Conservation (phyloP, 2,797 vertebrate genomes). For the Rhynchonycteris naso region DNA sequence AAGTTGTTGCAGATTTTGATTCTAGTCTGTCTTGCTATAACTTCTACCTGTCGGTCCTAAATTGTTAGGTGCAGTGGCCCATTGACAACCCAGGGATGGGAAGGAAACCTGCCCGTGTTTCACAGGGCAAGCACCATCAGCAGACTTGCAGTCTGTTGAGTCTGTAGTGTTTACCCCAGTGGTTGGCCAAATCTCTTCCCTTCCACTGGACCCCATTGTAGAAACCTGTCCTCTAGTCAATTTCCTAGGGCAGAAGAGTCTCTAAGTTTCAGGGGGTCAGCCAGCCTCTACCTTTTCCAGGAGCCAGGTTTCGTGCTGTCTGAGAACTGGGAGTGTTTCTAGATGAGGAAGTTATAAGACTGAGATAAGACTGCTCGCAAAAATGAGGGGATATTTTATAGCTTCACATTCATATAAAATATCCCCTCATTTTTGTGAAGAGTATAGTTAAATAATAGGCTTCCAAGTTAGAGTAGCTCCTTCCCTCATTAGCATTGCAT, state of each 20-base stretch:
- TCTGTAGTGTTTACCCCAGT: background rate
- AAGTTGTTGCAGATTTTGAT: conserved; percentile 21
- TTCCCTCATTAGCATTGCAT: too few species aligned
- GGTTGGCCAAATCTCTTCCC: background rate
- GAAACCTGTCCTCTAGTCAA: background rate
- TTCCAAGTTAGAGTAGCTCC: background rate
- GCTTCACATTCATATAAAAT: too few species aligned
- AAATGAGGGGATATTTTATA: too few species aligned
- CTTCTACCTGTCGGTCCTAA: background rate
- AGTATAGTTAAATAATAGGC: background rate
- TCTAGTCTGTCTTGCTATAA: background rate
- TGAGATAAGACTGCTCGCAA: too few species aligned
- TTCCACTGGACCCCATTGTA: background rate
- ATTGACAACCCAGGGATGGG: background rate
- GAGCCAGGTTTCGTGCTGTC: background rate
- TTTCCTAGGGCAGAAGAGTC: background rate
- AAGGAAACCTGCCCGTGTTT: background rate
- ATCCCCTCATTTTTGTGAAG: too few species aligned
- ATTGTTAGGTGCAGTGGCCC: background rate
- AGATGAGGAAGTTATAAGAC: background rate
- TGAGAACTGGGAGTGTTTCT: background rate
- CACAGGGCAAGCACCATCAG: background rate
- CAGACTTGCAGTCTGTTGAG: background rate
- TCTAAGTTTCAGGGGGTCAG: background rate
- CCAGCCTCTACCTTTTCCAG: background rate